These are phyloP conservation scores for Daphoenositta chrysoptera DNA, from an alignment of 2,113 vertebrate genomes.

Conservation along the genomic window DNA sequence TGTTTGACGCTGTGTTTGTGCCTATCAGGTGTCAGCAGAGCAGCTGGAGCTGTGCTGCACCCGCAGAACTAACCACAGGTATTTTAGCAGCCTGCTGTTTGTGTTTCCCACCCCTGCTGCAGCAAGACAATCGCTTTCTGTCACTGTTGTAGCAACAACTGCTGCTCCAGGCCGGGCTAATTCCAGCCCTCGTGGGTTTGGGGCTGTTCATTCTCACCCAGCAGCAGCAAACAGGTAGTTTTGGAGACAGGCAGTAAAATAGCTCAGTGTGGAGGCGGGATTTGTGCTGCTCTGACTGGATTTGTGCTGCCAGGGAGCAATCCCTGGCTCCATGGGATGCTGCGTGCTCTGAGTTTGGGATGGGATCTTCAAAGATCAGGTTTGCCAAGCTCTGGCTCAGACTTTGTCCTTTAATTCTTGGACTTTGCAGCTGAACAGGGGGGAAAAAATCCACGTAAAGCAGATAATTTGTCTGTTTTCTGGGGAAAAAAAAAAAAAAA, in stretches of 20 bases:
- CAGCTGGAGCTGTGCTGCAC: neutral
- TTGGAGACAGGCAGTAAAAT: neutral
- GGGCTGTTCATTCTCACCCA: neutral
- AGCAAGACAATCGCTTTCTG: neutral
- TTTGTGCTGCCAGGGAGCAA: neutral
- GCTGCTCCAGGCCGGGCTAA: neutral
- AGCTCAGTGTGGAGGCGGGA: rapidly evolving
- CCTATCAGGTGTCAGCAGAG: neutral
- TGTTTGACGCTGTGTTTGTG: neutral
- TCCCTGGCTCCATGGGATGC: rapidly evolving
- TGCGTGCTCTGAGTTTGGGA: neutral
- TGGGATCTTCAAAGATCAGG: neutral
- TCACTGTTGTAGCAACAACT: neutral
- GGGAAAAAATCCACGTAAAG: neutral
- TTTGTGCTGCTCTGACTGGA: neutral
- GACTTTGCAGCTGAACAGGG: neutral
- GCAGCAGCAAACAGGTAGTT: neutral
- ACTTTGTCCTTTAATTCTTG: neutral
- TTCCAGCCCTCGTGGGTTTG: neutral
- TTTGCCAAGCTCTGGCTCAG: neutral
- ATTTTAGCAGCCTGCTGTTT: neutral
- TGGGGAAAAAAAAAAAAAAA: rapidly evolving
- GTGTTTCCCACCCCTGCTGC: neutral
- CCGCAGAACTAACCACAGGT: constrained; percentile 30
- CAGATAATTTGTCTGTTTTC: neutral